Evolutionary conservation across 1,140 invertebrate species (phyloP), one percentile per base, ranked within the genome.

Genomic region (Cyrtorhinus lividipennis): DNA sequence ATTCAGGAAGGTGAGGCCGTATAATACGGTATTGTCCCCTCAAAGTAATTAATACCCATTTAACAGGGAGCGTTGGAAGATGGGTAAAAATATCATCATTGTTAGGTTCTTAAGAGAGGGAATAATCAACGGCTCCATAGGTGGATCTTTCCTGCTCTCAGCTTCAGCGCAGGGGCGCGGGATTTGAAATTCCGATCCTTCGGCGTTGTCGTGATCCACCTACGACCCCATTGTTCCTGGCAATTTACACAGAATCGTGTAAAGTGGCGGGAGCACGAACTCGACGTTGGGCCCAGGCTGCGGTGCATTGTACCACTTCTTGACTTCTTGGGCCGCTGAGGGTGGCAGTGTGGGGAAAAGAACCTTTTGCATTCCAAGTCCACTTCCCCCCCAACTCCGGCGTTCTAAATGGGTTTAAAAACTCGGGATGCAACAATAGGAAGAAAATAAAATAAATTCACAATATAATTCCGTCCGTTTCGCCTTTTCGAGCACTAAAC

Each of bases 111-210:
- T 38, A 38, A 38, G 15, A 38, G 30, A 38, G 30, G 30, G 30
- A 38, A 38, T 38, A 38, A 38, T 38, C 30, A 38, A 38, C 30
- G n/a, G 30, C 30, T 38, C 30, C 15, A 38, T 38, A 38, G 30
- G 30, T 38, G 30, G 30, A 38, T 38, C 30, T 38, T 38, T 15
- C 15, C 5, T 38, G 30, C 30, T 45, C 24, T 61, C 38, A 18
- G 58, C 56, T 25, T 23, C 1, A 25, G 56, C 18, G 24, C 5
- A 24, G 22, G 46, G 45, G 46, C 22, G 61, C 22, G 26, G 61
- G 23, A 62, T 62, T 62, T 62, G 61, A 62, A 62, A 62, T 62
- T 62, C 61, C 61, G 61, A 62, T 62, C 48, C 48, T 53, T 20
- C 20, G 61, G 45, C 23, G 60, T 30, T 61, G 26, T 22, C 61